These are phyloP conservation scores for Eueides isabella DNA, from an alignment of 1,140 invertebrate species.

Conservation along the genomic window DNA sequence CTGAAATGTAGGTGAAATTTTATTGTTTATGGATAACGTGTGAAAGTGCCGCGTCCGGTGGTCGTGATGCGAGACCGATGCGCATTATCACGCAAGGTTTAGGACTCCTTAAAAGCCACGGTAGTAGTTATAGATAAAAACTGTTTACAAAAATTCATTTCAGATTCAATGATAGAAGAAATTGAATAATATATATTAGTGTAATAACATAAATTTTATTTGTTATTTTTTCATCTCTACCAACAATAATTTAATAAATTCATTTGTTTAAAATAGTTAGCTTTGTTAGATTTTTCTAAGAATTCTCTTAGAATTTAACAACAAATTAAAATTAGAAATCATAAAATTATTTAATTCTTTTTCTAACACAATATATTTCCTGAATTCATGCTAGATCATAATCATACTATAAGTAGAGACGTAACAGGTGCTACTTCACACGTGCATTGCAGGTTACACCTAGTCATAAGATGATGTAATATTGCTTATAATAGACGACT, in stretches of 20 bases:
- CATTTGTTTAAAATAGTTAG: background rate
- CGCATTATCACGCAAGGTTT: conserved; percentile 49
- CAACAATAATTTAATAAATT: background rate
- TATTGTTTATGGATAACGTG: conserved; percentile 54
- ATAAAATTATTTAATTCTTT: background rate
- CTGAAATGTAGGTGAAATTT: conserved; percentile 65
- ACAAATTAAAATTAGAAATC: background rate
- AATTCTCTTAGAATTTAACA: background rate
- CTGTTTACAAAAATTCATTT: background rate
- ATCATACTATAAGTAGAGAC: conserved; percentile 1
- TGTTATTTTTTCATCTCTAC: background rate
- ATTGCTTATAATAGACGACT: conserved; percentile 1
- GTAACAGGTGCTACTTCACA: conserved; percentile 24
- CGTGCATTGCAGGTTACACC: conserved; percentile 11
- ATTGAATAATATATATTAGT: background rate
- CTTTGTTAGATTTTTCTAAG: too few relatives aligned
- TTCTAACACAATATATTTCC: background rate
- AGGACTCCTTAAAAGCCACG: background rate
- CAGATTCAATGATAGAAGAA: background rate
- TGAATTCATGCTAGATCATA: background rate
- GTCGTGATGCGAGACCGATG: conserved; percentile 57
- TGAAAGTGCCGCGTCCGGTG: conserved; percentile 65
- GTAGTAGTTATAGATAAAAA: background rate
- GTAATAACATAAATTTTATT: background rate
- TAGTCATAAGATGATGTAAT: conserved; percentile 9